Base-by-base conservation (phyloP, 2,797 vertebrate species). In the Gouania willdenowi region DNA sequence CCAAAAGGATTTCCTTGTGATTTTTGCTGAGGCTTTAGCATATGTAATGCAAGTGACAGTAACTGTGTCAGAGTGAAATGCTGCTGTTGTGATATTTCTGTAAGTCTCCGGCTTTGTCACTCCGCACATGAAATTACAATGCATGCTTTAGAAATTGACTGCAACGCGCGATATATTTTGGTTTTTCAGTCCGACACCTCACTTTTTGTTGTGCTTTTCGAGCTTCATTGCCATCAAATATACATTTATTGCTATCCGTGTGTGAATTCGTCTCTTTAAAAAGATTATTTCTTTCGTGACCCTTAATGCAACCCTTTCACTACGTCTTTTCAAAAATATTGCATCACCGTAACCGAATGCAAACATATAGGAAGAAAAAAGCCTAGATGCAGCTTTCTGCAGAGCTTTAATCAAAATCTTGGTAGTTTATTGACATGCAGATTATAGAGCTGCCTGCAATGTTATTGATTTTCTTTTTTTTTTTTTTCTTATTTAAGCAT, bases 391-490 rank as follows among this genome's bases (percentile, higher is more conserved):
- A 44, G 42, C 56, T 54, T 43, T 45, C 28, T 66, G 62, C 66
- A 41, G 67, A 60, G 54, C 61, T 75, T 77, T 63, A 75, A 79
- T 80, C 72, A 75, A 71, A 81, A 46, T 45, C 62, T 62, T 70
- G 66, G 71, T 68, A 64, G 63, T 75, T 70, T 53, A 61, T 79
- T 82, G 77, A 70, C 56, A 72, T 78, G 78, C 66, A 71, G 66
- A 49, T 56, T 55, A 48, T 55, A 52, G 36, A 75, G 75, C 73
- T 81, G 54, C 65, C 49, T 34, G 27, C 50, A 66, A 77, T 72
- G 62, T 79, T 79, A 74, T 70, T 75, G 52, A 84, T 85, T 74
- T 71, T 54, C 54, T 73, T 72, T 65, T 44, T 15, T 25, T 20
- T 61, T 40, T 38, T 39, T 56, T 42, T 50, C 21, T 35, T 40